Evolutionary conservation across 2,797 vertebrate genomes (phyloP).

Genomic region (Serranus cabrilla): DNA sequence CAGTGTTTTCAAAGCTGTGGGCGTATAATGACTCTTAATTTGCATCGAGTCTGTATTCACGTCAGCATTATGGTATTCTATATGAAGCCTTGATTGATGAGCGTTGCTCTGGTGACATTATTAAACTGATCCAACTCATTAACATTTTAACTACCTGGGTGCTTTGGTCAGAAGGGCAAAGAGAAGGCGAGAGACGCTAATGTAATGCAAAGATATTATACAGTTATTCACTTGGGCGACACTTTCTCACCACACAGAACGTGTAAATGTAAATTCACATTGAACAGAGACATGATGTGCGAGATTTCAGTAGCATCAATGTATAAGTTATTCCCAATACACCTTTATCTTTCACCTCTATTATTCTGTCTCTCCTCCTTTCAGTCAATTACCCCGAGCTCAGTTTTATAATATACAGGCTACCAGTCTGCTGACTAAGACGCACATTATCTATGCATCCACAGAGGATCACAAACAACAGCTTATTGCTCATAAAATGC

Average conservation of each 20-base stretch:
- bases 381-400: conserved; percentile 68
- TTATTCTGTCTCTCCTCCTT: conserved; percentile 50
- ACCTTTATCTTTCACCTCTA: conserved; percentile 48
- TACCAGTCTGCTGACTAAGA: conserved; percentile 77
- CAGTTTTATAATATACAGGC: conserved; percentile 60
- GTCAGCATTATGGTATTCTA: conserved; percentile 67
- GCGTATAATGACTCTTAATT: conserved; percentile 54
- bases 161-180: conserved; percentile 61
- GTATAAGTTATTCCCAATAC: conserved; percentile 35
- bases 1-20: conserved; percentile 27
- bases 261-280: conserved; percentile 35
- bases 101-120: conserved; percentile 76
- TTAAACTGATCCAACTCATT: conserved; percentile 83
- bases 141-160: conserved; percentile 79
- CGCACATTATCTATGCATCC: conserved; percentile 76
- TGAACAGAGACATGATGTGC: conserved; percentile 27
- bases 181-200: conserved; percentile 37
- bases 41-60: conserved; percentile 63
- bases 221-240: conserved; percentile 35
- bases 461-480: conserved; percentile 76
- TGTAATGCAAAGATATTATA: conserved; percentile 48
- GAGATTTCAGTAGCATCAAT: conserved; percentile 47
- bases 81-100: conserved; percentile 78
- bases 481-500: conserved; percentile 78
- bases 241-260: conserved; percentile 20